These are phyloP conservation scores for Cryptoblepharus egeriae DNA, from an alignment of 2,797 vertebrate genomes.

Conservation along the genomic window DNA sequence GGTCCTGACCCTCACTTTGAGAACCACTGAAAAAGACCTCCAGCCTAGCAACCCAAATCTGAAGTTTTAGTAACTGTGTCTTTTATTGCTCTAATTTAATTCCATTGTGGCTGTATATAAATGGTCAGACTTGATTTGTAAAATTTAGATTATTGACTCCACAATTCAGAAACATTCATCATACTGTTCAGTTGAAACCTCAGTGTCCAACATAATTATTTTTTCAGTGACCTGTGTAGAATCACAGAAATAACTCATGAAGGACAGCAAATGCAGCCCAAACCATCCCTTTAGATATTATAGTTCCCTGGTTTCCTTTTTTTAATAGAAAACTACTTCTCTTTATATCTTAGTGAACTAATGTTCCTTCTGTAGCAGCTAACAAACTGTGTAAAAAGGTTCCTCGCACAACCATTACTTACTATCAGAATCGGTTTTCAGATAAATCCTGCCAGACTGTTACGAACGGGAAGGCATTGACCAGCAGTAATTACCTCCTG, in stretches of 20 bases:
- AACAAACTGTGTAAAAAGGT: constrained; percentile 9
- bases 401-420: constrained; percentile 8
- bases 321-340: background rate
- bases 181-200: background rate
- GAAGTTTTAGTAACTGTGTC: rapidly evolving
- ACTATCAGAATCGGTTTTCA: background rate
- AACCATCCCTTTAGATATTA: background rate
- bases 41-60: rapidly evolving
- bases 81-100: background rate
- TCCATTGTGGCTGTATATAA: background rate
- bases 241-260: background rate
- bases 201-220: background rate
- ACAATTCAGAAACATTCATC: background rate
- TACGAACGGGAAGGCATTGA: constrained; percentile 33
- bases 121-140: background rate
- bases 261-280: background rate
- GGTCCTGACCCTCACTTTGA: too few relatives aligned
- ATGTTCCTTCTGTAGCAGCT: background rate
- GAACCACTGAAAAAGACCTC: background rate
- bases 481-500: constrained; percentile 43
- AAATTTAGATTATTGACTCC: background rate
- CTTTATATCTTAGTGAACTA: background rate
- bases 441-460: constrained; percentile 44
- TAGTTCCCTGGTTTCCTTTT: background rate
- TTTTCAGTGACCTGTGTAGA: background rate